Conservation (phyloP, 2,113 vertebrate species). For the Lepus timidus region DNA sequence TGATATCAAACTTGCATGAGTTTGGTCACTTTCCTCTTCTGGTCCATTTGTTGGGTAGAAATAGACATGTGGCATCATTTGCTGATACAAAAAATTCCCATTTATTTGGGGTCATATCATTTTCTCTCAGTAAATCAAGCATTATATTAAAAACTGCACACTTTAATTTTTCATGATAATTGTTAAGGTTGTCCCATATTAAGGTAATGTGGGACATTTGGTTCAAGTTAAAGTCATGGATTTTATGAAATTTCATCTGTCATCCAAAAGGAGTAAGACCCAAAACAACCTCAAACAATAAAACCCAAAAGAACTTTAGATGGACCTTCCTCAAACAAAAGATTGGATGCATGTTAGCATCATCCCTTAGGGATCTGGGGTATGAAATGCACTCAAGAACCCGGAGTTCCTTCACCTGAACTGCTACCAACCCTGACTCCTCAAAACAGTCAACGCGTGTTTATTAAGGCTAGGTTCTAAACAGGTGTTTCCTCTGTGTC, state of each 20-base stretch:
- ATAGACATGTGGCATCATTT: neutral
- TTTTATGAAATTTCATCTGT: neutral
- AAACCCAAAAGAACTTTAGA: constrained; percentile 37
- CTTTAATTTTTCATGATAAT: neutral
- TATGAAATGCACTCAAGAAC: constrained; percentile 16
- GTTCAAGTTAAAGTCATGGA: neutral
- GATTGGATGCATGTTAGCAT: neutral
- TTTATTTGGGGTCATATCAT: neutral
- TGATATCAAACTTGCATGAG: neutral
- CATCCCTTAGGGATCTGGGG: neutral
- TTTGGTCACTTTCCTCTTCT: neutral
- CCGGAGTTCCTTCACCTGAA: neutral
- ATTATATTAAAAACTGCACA: neutral
- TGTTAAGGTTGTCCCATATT: neutral
- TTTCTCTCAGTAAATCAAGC: neutral
- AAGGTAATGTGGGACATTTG: neutral
- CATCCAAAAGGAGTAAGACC: neutral
- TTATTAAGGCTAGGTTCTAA: constrained; percentile 83
- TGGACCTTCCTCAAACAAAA: constrained; percentile 49
- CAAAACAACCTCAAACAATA: constrained; percentile 4
- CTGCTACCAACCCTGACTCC: constrained; percentile 59
- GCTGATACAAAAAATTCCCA: neutral
- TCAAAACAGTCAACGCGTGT: constrained; percentile 65
- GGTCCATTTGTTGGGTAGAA: too few species aligned
- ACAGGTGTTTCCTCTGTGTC: constrained; percentile 87